These are phyloP conservation scores for Agelastica alni DNA, from an alignment of 2,888 invertebrate genomes.

Conservation along the genomic window DNA sequence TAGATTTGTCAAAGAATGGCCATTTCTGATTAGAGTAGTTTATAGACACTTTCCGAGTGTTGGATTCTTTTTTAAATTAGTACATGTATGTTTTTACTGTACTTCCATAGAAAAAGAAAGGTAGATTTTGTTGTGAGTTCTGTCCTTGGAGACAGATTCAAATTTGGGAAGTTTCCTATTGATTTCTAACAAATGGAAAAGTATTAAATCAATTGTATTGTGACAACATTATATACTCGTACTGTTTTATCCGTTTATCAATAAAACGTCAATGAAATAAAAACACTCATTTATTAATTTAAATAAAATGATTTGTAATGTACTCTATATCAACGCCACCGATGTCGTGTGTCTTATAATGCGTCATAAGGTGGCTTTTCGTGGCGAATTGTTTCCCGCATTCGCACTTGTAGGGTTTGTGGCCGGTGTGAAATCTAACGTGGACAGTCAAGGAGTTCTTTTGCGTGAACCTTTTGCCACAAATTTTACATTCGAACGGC, in stretches of 20 bases:
- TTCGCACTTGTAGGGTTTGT: conserved; percentile 61
- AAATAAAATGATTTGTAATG: conserved; percentile 39
- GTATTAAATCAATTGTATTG: too few relatives aligned
- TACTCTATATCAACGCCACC: conserved; percentile 50
- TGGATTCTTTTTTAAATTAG: too few relatives aligned
- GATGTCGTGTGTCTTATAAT: conserved; percentile 60
- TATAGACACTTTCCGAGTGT: too few relatives aligned
- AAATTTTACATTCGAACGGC: conserved; percentile 62
- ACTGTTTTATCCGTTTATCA: too few relatives aligned
- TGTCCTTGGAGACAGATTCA: too few relatives aligned
- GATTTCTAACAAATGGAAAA: neutral
- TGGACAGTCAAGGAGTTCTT: conserved; percentile 62
- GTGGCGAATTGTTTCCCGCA: conserved; percentile 65
- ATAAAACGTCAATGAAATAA: neutral
- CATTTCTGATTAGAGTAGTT: too few relatives aligned
- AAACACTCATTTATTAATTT: conserved; percentile 12
- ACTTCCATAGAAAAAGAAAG: too few relatives aligned
- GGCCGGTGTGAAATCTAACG: conserved; percentile 62
- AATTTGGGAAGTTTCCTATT: too few relatives aligned
- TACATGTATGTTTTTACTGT: too few relatives aligned
- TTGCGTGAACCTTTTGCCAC: conserved; percentile 64
- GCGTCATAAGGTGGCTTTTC: conserved; percentile 62
- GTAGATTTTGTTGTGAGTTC: too few relatives aligned
- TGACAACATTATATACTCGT: too few relatives aligned
- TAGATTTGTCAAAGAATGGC: too few relatives aligned